phyloP scores from a whole-genome alignment of 1,140 invertebrate genomes.

The Hycleus cichorii region DNA sequence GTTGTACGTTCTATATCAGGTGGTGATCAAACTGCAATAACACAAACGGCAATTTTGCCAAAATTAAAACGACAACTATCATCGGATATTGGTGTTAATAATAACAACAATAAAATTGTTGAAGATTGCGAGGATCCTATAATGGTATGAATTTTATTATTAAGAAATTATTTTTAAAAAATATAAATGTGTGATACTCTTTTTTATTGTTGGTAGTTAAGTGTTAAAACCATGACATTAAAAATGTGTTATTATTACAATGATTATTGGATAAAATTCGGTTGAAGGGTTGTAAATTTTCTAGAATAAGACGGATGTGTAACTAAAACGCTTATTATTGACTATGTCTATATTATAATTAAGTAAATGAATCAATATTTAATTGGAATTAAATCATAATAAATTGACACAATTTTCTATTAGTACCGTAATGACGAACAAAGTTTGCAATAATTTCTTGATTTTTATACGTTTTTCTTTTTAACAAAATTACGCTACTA shows the following conservation, averaged over 20 bases:
- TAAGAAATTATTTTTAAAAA: too few relatives aligned
- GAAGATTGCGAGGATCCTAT: conserved; percentile 40
- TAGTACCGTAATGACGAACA: neutral
- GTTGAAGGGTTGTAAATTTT: conserved; percentile 6
- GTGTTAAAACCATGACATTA: too few relatives aligned
- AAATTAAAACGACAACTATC: conserved; percentile 39
- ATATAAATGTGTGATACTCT: too few relatives aligned
- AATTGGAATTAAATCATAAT: neutral
- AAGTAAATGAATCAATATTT: neutral
- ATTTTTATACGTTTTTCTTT: too few relatives aligned
- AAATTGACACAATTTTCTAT: neutral
- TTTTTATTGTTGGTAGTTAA: too few relatives aligned
- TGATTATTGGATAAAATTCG: too few relatives aligned
- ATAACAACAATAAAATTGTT: conserved; percentile 26
- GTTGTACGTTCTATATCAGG: conserved; percentile 36
- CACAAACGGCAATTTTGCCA: conserved; percentile 5
- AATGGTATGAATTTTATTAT: conserved; percentile 32
- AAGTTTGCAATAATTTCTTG: too few relatives aligned
- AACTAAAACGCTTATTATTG: conserved; percentile 14
- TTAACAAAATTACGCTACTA: too few relatives aligned
- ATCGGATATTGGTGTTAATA: conserved; percentile 27
- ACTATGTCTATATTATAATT: conserved; percentile 7
- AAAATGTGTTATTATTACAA: too few relatives aligned
- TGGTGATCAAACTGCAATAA: conserved; percentile 22
- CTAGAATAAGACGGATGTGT: conserved; percentile 1